Evolutionary conservation across 2,113 vertebrate genomes (phyloP).

Genomic region (Prunella fulvescens): DNA sequence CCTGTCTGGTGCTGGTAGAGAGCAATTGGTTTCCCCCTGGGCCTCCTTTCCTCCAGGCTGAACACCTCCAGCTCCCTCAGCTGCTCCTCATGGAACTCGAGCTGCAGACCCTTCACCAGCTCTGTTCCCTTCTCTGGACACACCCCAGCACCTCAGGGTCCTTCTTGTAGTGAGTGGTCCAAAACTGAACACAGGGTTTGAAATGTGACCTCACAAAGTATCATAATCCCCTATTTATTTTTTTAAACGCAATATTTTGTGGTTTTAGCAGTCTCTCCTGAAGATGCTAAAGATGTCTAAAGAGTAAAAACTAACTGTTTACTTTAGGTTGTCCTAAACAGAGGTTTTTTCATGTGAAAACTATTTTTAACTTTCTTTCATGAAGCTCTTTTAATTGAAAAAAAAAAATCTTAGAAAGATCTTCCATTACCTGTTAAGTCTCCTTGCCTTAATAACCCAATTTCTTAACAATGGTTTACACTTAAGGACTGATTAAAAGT

Average conservation of each 20-base stretch:
- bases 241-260: neutral
- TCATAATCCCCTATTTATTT: neutral
- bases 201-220: neutral
- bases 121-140: neutral
- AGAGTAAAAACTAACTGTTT: neutral
- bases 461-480: neutral
- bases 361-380: neutral
- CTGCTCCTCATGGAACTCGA: neutral
- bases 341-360: neutral
- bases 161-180: neutral
- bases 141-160: no score
- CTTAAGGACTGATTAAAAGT: neutral
- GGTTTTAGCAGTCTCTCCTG: neutral
- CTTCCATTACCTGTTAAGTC: neutral
- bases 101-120: neutral
- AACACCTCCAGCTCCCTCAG: neutral
- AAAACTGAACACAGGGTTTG: neutral
- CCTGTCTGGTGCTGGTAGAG: neutral
- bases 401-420: neutral
- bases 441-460: neutral
- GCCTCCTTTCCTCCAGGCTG: neutral
- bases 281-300: neutral
- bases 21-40: fast-evolving
- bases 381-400: neutral
- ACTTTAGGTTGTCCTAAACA: neutral